A percentile compares a stretch with the other conserved stretches of the same genome.
Conservation (phyloP, 2,888 invertebrate genomes). For the Colletes collaris region DNA sequence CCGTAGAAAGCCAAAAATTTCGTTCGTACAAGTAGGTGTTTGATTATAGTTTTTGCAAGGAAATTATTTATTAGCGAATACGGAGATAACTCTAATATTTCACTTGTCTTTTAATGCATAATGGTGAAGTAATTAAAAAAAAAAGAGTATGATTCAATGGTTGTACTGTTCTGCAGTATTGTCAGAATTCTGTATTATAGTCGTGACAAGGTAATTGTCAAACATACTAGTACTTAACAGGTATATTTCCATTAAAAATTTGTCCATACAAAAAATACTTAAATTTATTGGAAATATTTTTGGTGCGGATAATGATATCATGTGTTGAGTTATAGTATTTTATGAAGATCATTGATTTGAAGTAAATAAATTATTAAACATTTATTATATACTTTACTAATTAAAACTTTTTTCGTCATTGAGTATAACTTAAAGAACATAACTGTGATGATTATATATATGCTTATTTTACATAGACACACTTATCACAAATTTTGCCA, state of each 20-base stretch:
- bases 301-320: constrained; percentile 49
- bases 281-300: constrained; percentile 38
- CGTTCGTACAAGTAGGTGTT: constrained; percentile 21
- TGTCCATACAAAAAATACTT: constrained; percentile 20
- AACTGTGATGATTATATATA: constrained; percentile 58
- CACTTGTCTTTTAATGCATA: constrained; percentile 35
- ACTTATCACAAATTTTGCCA: constrained; percentile 70
- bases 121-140: constrained; percentile 18
- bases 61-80: constrained; percentile 40
- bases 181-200: constrained; percentile 47
- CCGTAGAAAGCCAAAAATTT: constrained; percentile 14
- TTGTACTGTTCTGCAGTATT: constrained; percentile 52
- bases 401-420: constrained; percentile 40
- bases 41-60: constrained; percentile 28
- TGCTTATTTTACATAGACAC: constrained; percentile 58
- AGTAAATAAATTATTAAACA: constrained; percentile 21
- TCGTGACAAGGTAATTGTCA: constrained; percentile 43
- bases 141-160: constrained; percentile 46
- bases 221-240: constrained; percentile 60
- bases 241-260: constrained; percentile 44
- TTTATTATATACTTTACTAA: constrained; percentile 46
- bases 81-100: constrained; percentile 33
- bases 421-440: constrained; percentile 52
- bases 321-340: constrained; percentile 24
- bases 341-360: constrained; percentile 21